Evolutionary conservation across 2,113 vertebrate genomes (phyloP).

Genomic region (Xyliphius kryptos): DNA sequence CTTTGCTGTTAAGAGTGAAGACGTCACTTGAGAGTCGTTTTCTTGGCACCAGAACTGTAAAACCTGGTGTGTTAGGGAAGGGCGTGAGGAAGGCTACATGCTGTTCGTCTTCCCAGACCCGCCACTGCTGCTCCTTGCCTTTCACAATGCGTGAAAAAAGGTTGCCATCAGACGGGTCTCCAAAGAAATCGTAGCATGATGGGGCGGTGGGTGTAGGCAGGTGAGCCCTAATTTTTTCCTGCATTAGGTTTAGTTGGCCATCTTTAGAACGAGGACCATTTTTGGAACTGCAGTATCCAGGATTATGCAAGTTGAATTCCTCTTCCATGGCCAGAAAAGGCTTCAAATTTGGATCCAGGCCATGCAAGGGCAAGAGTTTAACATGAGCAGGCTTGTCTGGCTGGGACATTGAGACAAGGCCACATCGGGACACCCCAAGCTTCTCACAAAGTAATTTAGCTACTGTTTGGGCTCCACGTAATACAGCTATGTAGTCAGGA

Average conservation of each 20-base stretch:
- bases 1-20: constrained; percentile 51
- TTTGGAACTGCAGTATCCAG: constrained; percentile 67
- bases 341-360: constrained; percentile 57
- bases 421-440: constrained; percentile 62
- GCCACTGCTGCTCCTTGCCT: constrained; percentile 67
- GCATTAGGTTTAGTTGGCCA: constrained; percentile 49
- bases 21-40: constrained; percentile 63
- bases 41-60: constrained; percentile 66
- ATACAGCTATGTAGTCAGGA: constrained; percentile 53
- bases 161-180: constrained; percentile 47
- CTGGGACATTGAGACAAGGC: constrained; percentile 56
- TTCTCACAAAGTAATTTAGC: constrained; percentile 56
- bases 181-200: constrained; percentile 56
- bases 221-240: constrained; percentile 51
- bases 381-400: constrained; percentile 51
- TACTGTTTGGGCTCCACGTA: constrained; percentile 57
- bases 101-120: constrained; percentile 66
- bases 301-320: constrained; percentile 57
- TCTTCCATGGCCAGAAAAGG: constrained; percentile 52
- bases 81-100: constrained; percentile 69
- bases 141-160: constrained; percentile 64
- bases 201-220: constrained; percentile 61
- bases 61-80: constrained; percentile 63
- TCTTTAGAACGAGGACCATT: constrained; percentile 58
- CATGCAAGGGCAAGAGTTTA: constrained; percentile 62